Evolutionary conservation across 2,888 invertebrate genomes (phyloP).

Genomic region (Leptarthrus brevirostris): DNA sequence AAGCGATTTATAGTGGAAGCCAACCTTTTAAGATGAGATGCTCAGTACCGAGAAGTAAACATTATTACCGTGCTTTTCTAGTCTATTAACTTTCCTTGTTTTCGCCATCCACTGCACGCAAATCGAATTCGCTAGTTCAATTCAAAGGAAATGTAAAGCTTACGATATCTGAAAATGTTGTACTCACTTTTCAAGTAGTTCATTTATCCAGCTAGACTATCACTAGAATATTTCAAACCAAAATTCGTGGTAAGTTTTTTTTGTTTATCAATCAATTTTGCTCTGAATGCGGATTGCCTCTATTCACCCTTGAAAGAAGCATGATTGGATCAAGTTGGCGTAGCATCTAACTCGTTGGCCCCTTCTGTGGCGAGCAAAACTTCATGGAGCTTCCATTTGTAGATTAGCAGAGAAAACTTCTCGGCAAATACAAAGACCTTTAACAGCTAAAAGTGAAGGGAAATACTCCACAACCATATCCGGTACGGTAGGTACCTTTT

Average conservation of each 20-base stretch:
- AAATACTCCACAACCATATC: constrained; percentile 26
- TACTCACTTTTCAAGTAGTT: no score
- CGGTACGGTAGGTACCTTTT: constrained; percentile 44
- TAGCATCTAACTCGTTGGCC: constrained; percentile 18
- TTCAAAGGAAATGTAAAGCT: no score
- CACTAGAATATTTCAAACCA: no score
- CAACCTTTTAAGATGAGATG: no score
- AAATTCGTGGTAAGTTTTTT: neutral
- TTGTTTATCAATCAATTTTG: constrained; percentile 35
- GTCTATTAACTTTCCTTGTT: no score
- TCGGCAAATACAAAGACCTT: constrained; percentile 35
- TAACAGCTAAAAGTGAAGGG: constrained; percentile 24
- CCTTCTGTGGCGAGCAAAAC: neutral
- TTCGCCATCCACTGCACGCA: no score
- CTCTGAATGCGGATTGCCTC: constrained; percentile 25
- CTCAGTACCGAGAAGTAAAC: no score
- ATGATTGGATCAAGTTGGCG: constrained; percentile 37
- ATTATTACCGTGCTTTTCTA: no score
- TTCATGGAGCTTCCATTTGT: constrained; percentile 31
- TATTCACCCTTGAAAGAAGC: constrained; percentile 1
- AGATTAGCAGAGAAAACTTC: constrained; percentile 41
- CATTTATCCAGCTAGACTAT: no score
- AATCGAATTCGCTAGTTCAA: no score
- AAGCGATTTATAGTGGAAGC: no score
- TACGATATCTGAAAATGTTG: no score